These are phyloP conservation scores for Hippocampus zosterae DNA, from an alignment of 2,113 vertebrate genomes.

Conservation along the genomic window DNA sequence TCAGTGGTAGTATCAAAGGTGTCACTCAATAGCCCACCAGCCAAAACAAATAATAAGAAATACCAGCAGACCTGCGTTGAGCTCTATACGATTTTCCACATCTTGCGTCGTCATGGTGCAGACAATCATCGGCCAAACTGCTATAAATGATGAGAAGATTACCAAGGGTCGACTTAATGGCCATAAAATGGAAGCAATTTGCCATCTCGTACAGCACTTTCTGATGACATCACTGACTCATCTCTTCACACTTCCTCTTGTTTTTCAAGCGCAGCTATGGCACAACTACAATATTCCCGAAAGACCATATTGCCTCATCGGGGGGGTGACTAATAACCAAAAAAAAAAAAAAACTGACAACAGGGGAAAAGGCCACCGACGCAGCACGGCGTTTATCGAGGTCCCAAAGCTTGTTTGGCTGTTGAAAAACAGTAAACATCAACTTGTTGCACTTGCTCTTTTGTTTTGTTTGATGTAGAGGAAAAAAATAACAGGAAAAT, in stretches of 20 bases:
- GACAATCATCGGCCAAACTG: neutral
- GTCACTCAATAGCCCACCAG: neutral
- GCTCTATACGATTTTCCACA: neutral
- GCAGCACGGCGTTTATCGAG: conserved; percentile 6
- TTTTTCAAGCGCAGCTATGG: conserved; percentile 41
- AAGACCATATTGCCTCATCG: conserved; percentile 25
- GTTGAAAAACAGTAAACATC: conserved; percentile 11
- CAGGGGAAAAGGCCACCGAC: conserved; percentile 16
- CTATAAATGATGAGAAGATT: neutral
- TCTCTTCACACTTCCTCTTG: conserved; percentile 34
- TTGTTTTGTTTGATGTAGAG: conserved; percentile 56
- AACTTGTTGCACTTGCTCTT: conserved; percentile 26
- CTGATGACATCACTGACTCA: conserved; percentile 41
- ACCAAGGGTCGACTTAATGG: conserved; percentile 14
- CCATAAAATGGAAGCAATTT: neutral
- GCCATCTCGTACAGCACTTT: conserved; percentile 21
- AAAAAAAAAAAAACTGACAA: conserved; percentile 6
- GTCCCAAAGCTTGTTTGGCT: conserved; percentile 5
- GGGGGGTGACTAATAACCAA: conserved; percentile 34
- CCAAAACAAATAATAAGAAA: neutral
- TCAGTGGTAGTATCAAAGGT: neutral
- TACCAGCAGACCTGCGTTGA: neutral
- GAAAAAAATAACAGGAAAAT: conserved; percentile 66
- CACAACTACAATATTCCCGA: conserved; percentile 36
- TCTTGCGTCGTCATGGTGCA: neutral